Base-by-base conservation (phyloP, 2,797 vertebrate species). In the Tenualosa ilisha region DNA sequence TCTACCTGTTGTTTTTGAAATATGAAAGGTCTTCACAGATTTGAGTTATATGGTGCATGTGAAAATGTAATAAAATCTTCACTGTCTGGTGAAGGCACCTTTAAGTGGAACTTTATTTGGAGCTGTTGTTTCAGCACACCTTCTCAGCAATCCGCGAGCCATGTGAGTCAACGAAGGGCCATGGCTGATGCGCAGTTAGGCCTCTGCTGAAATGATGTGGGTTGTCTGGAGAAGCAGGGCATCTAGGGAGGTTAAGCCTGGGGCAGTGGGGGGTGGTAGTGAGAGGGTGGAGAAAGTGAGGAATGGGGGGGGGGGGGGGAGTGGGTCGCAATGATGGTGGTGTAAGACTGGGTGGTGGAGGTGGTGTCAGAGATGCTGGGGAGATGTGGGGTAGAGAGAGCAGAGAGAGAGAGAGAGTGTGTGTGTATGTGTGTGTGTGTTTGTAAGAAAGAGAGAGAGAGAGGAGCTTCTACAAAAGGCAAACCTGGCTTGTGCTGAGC, bases 401-500 rank as follows among this genome's bases (percentile, higher is more conserved):
- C 24, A 82, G 26, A 43, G 54, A 49, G 20, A 61, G 51, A 20
- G 65, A 81, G 51, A 82, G 56, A 26, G 26, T 17, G 15, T 3
- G 56, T 37, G 54, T 0, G 59, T 40, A 20, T 17, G 15, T 3
- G 56, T 37, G 54, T 0, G 59, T 40, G n/a, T 26, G 43, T 50
- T 20, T 26, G 20, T 50, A 37, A 20, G 50, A 81, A 37, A 84
- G 59, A 46, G 31, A 46, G n/a, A 7, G 56, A 40, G 50, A 0
- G 61, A 46, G 20, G 37, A 31, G 24, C 13, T 79, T 53, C 81
- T 43, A 56, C 86, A 1, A 51, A 5, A 51, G 50, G 83, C 3
- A 85, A n/a, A 17, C 46, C 81, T 53, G 86, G 82, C 81, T 82
- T 83, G 63, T 81, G 43, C 82, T 84, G 59, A 59, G 84, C 90